Percentiles rank a stretch among this genome's conserved stretches.
phyloP scores from a whole-genome alignment of 2,113 vertebrate species.

The Prietella phreatophila region DNA sequence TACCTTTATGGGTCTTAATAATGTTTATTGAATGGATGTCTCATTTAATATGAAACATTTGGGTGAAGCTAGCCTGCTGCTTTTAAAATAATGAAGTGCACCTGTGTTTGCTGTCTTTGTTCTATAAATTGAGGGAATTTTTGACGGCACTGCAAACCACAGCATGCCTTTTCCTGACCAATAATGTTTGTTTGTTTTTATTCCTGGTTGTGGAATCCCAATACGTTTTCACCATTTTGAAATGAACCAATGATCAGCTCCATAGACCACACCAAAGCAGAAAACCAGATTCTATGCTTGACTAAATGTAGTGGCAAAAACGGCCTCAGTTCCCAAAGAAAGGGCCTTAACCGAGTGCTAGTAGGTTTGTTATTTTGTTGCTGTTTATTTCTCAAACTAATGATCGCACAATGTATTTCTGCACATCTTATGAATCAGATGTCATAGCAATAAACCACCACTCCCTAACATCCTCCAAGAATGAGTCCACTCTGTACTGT shows the following conservation, averaged over 20 bases:
- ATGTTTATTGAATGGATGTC: too few relatives aligned
- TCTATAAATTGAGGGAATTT: not conserved
- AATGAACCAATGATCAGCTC: not conserved
- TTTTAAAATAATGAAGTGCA: not conserved
- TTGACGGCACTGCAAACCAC: not conserved
- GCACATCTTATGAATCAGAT: constrained; percentile 3
- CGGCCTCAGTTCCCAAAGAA: not conserved
- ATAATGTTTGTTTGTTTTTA: not conserved
- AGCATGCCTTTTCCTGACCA: not conserved
- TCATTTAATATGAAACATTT: not conserved
- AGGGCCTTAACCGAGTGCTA: not conserved
- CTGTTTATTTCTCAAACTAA: not conserved
- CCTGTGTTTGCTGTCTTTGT: not conserved
- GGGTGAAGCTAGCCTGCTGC: not conserved
- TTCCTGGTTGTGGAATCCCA: not conserved
- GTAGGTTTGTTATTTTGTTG: not conserved
- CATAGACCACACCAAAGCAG: not conserved
- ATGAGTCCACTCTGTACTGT: not conserved
- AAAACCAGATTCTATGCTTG: not conserved
- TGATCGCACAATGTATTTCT: not conserved
- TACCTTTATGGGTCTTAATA: not conserved
- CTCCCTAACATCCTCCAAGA: not conserved
- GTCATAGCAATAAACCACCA: not conserved
- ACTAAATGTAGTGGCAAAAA: not conserved
- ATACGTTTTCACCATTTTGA: not conserved